Conservation (phyloP, 2,797 vertebrate genomes). For the Sphenodon punctatus region DNA sequence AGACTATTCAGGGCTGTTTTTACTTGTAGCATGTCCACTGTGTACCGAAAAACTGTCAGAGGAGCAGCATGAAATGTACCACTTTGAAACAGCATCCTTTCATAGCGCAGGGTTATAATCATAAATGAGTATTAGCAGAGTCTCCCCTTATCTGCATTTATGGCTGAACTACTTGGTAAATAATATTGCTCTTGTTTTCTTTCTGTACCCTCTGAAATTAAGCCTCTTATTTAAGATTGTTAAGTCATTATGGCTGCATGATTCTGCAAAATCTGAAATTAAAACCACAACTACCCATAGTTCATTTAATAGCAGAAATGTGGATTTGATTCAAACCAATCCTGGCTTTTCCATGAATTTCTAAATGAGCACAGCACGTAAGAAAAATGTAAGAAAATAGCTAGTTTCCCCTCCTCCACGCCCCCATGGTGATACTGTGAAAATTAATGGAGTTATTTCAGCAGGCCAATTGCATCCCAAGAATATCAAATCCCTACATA, state of each 20-base stretch:
- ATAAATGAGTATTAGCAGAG: neutral
- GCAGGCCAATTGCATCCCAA: slow-evolving; percentile 43
- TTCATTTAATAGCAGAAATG: slow-evolving; percentile 5
- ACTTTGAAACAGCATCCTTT: neutral
- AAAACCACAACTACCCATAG: slow-evolving; percentile 14
- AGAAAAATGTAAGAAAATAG: slow-evolving; percentile 26
- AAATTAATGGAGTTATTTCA: slow-evolving; percentile 71
- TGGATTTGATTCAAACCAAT: neutral
- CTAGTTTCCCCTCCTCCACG: neutral
- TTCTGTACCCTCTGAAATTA: slow-evolving; percentile 34
- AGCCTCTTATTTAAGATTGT: slow-evolving; percentile 31
- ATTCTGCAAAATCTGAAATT: slow-evolving; percentile 3
- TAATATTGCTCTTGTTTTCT: slow-evolving; percentile 24
- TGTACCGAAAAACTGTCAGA: neutral
- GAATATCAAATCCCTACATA: slow-evolving; percentile 63
- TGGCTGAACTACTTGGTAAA: slow-evolving; percentile 18
- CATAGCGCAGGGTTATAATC: neutral
- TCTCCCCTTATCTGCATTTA: neutral
- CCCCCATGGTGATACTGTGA: slow-evolving; percentile 42
- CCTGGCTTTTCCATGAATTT: slow-evolving; percentile 27
- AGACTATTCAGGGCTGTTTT: neutral
- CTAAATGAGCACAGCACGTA: slow-evolving; percentile 29
- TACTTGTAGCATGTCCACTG: neutral
- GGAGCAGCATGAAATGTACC: neutral
- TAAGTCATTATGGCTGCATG: slow-evolving; percentile 16